Percentiles rank a stretch among this genome's conserved stretches.
phyloP scores from a whole-genome alignment of 2,797 vertebrate genomes.

The Rhincodon typus region DNA sequence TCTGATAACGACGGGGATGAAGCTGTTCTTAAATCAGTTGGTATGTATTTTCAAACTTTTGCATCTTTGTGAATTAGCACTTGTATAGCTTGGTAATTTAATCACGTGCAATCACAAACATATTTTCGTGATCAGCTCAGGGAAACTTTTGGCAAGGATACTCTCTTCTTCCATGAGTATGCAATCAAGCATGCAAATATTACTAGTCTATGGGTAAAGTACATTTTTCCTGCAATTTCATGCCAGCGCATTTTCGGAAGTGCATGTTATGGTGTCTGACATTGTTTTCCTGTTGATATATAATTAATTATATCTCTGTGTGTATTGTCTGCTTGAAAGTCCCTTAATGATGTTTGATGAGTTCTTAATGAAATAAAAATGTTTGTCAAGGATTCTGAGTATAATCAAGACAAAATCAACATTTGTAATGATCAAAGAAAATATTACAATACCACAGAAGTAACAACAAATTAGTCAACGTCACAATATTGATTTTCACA shows the following conservation, averaged over 20 bases:
- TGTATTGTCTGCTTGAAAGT: neutral
- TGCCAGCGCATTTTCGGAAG: neutral
- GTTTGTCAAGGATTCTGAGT: neutral
- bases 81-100: neutral
- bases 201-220: neutral
- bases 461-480: no score
- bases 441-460: neutral
- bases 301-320: neutral
- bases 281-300: neutral
- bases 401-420: neutral
- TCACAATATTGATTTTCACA: neutral
- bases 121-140: neutral
- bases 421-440: neutral
- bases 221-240: neutral
- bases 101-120: neutral
- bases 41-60: no score
- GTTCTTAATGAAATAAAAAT: neutral
- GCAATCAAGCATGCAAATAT: neutral
- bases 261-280: neutral
- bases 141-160: neutral
- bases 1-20: no score
- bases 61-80: no score
- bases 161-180: neutral
- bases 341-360: neutral
- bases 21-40: no score